Percentiles rank a stretch among this genome's conserved stretches.
Conservation (phyloP, 2,797 vertebrate genomes). For the Parauchenoglanis ngamensis region DNA sequence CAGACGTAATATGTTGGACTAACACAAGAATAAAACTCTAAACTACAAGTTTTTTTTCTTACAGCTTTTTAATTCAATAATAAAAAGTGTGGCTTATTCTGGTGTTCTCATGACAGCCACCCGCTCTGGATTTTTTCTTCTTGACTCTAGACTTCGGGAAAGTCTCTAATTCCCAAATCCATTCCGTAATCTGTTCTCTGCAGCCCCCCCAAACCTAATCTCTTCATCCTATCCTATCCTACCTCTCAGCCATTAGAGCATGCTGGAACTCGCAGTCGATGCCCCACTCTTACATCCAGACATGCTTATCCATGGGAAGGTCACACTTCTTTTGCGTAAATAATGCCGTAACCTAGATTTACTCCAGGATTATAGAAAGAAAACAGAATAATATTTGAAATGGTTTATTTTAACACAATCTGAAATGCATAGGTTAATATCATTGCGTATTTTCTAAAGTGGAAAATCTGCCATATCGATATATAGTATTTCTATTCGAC, state of each 20-base stretch:
- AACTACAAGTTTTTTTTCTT: neutral
- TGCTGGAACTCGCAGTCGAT: neutral
- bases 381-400: neutral
- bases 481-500: neutral
- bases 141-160: conserved; percentile 1
- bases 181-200: conserved; percentile 37
- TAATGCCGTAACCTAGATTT: neutral
- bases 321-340: conserved; percentile 20
- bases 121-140: neutral
- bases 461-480: neutral
- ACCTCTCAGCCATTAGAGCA: conserved; percentile 20
- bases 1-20: neutral
- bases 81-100: neutral
- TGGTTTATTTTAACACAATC: neutral
- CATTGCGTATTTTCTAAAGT: neutral
- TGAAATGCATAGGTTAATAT: neutral
- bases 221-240: conserved; percentile 37
- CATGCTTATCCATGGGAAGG: conserved; percentile 19
- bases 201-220: conserved; percentile 37
- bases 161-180: conserved; percentile 35
- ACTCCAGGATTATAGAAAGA: conserved; percentile 10
- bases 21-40: neutral
- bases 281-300: conserved; percentile 9
- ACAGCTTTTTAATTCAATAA: neutral
- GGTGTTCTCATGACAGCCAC: conserved; percentile 16